Evolutionary conservation across 92 coral and sea anemone genomes (phyloP), one percentile per base, ranked within the genome.

Genomic region (Phenganax stokvisi): DNA sequence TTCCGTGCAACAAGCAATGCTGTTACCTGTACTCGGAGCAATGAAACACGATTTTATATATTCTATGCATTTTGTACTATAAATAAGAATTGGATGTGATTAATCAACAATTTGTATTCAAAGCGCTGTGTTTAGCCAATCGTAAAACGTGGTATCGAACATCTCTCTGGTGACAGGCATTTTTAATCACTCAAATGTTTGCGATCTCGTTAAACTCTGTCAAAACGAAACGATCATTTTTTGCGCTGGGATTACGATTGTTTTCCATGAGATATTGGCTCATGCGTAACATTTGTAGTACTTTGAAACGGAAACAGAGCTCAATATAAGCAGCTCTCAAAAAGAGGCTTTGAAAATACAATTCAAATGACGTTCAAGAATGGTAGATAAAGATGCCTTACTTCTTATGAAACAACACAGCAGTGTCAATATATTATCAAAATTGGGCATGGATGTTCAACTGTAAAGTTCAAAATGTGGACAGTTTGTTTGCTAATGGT

Each of bases 331-430:
- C 53, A 68, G 2, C 53, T 37, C 47, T 30, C 6, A 68, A 28
- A 9, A 53, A 68, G 54, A 16, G 1, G 30, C 70, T 64, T 64
- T 44, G 27, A 15, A 37, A 30, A 30, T 53, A 68, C 73, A 68
- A 68, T 68, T 68, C 44, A 68, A 68, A 68, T 68, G 73, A 68
- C 73, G 73, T 68, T 12, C 47, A 64, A n/a, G 29, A 53, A 44
- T 44, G 10, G 70, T 7, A 68, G 53, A 68, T 13, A 30, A 30
- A 30, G n/a, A 7, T 37, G 73, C 47, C 73, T 68, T 51, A 68
- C 47, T 68, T 68, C 13, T 10, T 13, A 10, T 10, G 73, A 68
- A 68, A 68, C 31, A 68, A 13, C 52, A 37, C 52, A 30, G 31
- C 31, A 20, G n/a, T 61, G 28, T 15, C 25, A 20, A 17, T 17